Percentiles rank a stretch among this genome's conserved stretches.
Evolutionary conservation across 2,797 vertebrate species (phyloP).

Genomic region (Ctenopoma multispine): DNA sequence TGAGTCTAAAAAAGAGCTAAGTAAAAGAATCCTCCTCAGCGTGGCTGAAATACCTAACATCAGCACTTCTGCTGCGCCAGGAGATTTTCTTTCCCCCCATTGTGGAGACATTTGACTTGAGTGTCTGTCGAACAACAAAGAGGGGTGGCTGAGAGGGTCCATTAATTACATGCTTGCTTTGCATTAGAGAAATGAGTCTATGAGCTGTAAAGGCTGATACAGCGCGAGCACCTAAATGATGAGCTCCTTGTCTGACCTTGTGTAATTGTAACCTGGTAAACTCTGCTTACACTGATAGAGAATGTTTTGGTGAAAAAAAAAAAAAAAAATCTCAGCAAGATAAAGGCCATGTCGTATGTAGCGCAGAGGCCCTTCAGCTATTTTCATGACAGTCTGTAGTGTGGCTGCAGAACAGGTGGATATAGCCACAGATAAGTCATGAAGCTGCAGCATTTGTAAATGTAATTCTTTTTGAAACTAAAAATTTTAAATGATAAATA

Average conservation of each 20-base stretch:
- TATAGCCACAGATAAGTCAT: neutral
- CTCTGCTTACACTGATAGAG: conserved; percentile 33
- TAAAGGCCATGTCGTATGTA: conserved; percentile 12
- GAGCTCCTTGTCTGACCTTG: conserved; percentile 81
- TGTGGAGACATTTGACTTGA: conserved; percentile 84
- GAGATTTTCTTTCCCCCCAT: conserved; percentile 76
- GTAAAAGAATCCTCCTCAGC: conserved; percentile 53
- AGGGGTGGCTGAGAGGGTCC: conserved; percentile 80
- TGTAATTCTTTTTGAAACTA: neutral
- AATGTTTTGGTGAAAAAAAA: conserved; percentile 18
- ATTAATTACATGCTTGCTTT: conserved; percentile 86
- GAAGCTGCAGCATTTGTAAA: conserved; percentile 28
- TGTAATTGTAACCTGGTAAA: conserved; percentile 76
- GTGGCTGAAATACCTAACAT: conserved; percentile 73
- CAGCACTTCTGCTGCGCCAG: conserved; percentile 82
- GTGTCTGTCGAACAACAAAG: conserved; percentile 85
- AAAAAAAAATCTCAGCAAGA: conserved; percentile 8
- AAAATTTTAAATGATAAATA: neutral
- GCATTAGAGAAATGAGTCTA: conserved; percentile 79
- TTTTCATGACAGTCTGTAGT: neutral
- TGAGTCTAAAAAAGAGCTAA: conserved; percentile 38
- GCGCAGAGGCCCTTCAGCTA: conserved; percentile 20
- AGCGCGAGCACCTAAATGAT: conserved; percentile 70
- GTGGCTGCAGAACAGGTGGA: conserved; percentile 53
- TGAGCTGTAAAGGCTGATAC: conserved; percentile 77